These are phyloP conservation scores for Cantharis rufa DNA, from an alignment of 2,888 invertebrate genomes.

Conservation along the genomic window DNA sequence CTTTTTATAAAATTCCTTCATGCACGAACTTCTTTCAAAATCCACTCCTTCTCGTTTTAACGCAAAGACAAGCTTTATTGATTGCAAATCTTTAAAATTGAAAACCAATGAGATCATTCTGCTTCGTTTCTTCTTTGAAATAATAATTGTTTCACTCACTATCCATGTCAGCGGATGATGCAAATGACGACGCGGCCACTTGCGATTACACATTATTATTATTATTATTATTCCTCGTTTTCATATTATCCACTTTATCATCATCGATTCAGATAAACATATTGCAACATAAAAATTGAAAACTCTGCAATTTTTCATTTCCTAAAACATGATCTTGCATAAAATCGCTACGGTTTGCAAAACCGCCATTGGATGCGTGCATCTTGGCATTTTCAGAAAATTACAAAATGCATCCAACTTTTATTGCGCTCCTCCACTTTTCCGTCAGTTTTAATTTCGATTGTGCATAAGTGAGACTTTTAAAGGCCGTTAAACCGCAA, in stretches of 20 bases:
- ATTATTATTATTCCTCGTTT: not conserved
- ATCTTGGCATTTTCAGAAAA: slow-evolving; percentile 20
- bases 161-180: not conserved
- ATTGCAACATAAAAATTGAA: slow-evolving; percentile 1
- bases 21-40: not conserved
- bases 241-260: not conserved
- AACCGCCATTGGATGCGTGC: not conserved
- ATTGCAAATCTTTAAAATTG: not conserved
- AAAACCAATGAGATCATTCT: slow-evolving; percentile 9
- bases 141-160: no score
- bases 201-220: not conserved
- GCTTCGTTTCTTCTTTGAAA: not conserved
- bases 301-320: slow-evolving; percentile 9
- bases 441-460: not conserved
- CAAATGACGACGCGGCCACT: not conserved
- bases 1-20: slow-evolving; percentile 1
- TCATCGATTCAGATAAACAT: not conserved
- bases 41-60: not conserved
- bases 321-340: slow-evolving; percentile 21
- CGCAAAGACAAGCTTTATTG: not conserved
- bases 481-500: slow-evolving; percentile 8
- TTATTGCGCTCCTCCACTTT: not conserved
- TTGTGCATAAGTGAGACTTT: not conserved
- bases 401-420: slow-evolving; percentile 13
- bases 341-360: slow-evolving; percentile 3